Conservation (phyloP, 1,140 invertebrate species). For the Mamestra configurata region DNA sequence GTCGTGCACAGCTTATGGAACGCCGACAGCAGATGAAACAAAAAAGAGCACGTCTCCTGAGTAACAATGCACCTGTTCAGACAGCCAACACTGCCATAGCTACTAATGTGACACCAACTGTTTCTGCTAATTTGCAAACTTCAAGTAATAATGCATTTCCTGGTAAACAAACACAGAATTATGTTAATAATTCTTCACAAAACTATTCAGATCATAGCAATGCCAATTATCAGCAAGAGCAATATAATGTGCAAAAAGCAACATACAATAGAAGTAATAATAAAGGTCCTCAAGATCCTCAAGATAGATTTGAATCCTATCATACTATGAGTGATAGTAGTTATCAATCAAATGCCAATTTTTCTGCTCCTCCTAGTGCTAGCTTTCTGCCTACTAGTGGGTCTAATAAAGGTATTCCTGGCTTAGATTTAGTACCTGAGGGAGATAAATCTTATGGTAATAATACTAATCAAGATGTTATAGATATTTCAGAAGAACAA, state of each 20-base stretch:
- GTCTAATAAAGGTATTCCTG: conserved; percentile 88
- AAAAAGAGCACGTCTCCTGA: conserved; percentile 87
- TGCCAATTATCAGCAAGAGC: conserved; percentile 52
- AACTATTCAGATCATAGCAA: conserved; percentile 21
- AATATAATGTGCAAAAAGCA: conserved; percentile 56
- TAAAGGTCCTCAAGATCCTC: conserved; percentile 61
- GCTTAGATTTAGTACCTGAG: conserved; percentile 90
- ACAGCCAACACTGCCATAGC: conserved; percentile 52
- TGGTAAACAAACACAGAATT: conserved; percentile 49
- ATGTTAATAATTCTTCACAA: conserved; percentile 16
- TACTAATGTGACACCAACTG: conserved; percentile 58
- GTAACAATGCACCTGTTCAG: conserved; percentile 58
- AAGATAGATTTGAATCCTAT: conserved; percentile 73
- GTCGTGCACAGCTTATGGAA: conserved; percentile 92
- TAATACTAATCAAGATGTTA: conserved; percentile 67
- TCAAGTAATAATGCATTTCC: conserved; percentile 56
- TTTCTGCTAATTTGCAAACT: conserved; percentile 61
- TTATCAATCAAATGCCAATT: conserved; percentile 37
- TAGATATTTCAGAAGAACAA: conserved; percentile 78
- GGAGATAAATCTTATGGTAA: conserved; percentile 61
- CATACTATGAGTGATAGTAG: conserved; percentile 46
- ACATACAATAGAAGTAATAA: conserved; percentile 63
- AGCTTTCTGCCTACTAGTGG: conserved; percentile 72
- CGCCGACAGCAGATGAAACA: conserved; percentile 93
- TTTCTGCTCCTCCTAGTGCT: conserved; percentile 49